phyloP scores from a whole-genome alignment of 1,140 invertebrate species.

The Gryon sp. region DNA sequence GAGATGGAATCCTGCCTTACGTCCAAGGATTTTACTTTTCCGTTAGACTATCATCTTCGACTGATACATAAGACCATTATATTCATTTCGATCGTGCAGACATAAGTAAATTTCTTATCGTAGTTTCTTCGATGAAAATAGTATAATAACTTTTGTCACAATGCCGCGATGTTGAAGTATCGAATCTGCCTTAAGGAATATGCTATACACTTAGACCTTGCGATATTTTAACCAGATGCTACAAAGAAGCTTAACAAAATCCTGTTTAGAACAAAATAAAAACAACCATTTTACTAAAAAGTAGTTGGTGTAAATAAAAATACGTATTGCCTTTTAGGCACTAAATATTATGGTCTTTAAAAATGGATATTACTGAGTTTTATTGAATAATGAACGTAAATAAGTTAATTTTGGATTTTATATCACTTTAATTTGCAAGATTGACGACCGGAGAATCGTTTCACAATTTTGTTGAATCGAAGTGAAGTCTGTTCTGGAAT shows the following conservation, averaged over 20 bases:
- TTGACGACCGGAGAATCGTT: slow-evolving; percentile 56
- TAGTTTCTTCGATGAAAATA: slow-evolving; percentile 14
- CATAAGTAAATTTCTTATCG: slow-evolving; percentile 15
- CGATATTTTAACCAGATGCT: too few relatives aligned
- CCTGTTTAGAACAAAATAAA: too few relatives aligned
- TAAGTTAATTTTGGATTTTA: slow-evolving; percentile 3
- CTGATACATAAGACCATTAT: slow-evolving; percentile 35
- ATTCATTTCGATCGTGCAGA: slow-evolving; percentile 10
- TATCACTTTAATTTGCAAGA: slow-evolving; percentile 50
- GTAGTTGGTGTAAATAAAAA: too few relatives aligned
- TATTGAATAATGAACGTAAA: slow-evolving; percentile 26
- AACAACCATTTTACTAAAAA: too few relatives aligned
- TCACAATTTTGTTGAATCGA: slow-evolving; percentile 60
- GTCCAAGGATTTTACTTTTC: slow-evolving; percentile 36
- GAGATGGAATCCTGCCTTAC: slow-evolving; percentile 41
- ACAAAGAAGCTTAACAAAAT: too few relatives aligned
- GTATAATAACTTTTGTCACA: slow-evolving; percentile 8
- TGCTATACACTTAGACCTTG: background rate
- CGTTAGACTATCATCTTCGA: slow-evolving; percentile 14
- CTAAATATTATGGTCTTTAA: too few relatives aligned
- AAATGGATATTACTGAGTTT: too few relatives aligned
- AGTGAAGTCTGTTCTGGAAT: slow-evolving; percentile 54
- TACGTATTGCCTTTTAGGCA: too few relatives aligned
- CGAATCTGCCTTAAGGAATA: slow-evolving; percentile 16
- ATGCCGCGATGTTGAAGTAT: background rate